Evolutionary conservation across 30 jellyfish, hydroid and myxozoan species (phyloP), one percentile per base, ranked within the genome.

Genomic region (Cassiopea andromeda): DNA sequence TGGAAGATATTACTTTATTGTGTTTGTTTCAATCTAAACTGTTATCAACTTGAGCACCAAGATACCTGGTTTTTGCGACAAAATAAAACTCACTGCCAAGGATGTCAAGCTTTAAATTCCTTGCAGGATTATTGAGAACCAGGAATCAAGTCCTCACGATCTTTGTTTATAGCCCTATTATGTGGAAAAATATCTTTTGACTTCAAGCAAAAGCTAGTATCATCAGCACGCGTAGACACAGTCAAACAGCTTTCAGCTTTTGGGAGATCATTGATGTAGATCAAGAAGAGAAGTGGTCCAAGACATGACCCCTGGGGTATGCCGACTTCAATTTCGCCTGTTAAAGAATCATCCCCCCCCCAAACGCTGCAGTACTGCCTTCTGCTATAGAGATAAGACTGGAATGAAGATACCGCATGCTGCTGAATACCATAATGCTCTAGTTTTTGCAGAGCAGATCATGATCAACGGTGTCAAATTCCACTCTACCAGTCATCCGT

Each of bases 391-490:
- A 73, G 14, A 46, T 73, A 73, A 9, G 82, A 73, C 44, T 38
- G 5, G 19, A 17, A 73, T 60, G 60, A 73, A 17, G 82, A 17
- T 38, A 12, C 17, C 44, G 19, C 82, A 4, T 38, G 0, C 18
- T 73, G 18, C 27, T 38, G 60, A 38, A 73, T 67, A 27, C 38
- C 38, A 27, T 27, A 27, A 27, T 27, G 38, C 38, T 27, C 38
- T 27, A 27, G 38, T 27, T 67, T 46, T 77, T 50, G 45, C 70
- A 46, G 67, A 77, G 86, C 12, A 77, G 46, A 7, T 46, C 86
- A 77, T 77, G 86, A 49, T 83, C 91, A 66, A 83, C 91, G 2
- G 91, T 69, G 47, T 67, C 91, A 69, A 83, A 83, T 27, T 87
- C 91, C 38, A 66, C 69, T 67, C 47, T 67, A 5, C 67, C 45